Percentiles rank a stretch among this genome's conserved stretches.
phyloP scores from a whole-genome alignment of 1,140 invertebrate species.

The Temnothorax curvispinosus region DNA sequence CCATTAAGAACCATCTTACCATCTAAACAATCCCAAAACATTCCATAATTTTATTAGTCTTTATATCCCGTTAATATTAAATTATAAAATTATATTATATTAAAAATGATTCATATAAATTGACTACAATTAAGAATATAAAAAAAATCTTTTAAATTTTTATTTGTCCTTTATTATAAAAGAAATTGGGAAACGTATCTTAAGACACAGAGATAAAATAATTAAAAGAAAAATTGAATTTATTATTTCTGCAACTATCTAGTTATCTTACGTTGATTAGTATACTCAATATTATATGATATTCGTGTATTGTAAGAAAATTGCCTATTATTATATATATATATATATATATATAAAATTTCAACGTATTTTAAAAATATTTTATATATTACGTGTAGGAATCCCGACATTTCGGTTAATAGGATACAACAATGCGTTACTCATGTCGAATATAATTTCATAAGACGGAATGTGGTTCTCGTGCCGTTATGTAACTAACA shows the following conservation, averaged over 20 bases:
- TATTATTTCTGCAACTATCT: not conserved
- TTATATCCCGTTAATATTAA: not conserved
- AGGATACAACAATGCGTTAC: not conserved
- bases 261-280: not conserved
- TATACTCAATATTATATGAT: not conserved
- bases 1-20: not conserved
- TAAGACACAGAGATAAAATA: not conserved
- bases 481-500: conserved; percentile 5
- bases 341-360: not conserved
- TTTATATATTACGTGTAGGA: not conserved
- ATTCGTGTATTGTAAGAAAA: not conserved
- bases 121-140: not conserved
- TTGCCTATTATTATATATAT: not conserved
- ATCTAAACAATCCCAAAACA: not conserved
- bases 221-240: not conserved
- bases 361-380: conserved; percentile 1
- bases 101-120: not conserved
- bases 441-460: conserved; percentile 1
- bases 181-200: not conserved
- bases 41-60: not conserved
- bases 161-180: not conserved
- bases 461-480: not conserved
- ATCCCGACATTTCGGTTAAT: not conserved
- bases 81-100: not conserved
- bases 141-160: not conserved